These are phyloP conservation scores for Polyommatus icarus DNA, from an alignment of 2,888 invertebrate species.

Conservation along the genomic window DNA sequence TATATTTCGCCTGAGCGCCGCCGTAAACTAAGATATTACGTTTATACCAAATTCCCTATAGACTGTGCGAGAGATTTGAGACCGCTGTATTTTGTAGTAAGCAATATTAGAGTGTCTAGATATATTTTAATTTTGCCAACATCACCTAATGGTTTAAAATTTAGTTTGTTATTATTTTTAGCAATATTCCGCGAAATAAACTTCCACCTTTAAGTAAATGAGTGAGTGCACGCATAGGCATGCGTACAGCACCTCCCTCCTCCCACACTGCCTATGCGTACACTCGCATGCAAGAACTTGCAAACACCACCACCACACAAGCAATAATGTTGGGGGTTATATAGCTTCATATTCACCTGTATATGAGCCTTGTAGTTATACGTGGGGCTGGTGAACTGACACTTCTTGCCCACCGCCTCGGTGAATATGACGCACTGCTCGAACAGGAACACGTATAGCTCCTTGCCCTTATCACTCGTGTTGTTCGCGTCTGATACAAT, in stretches of 20 bases:
- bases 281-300: too few species aligned
- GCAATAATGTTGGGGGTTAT: too few species aligned
- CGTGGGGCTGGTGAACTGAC: slow-evolving; percentile 94
- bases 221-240: too few species aligned
- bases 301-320: too few species aligned
- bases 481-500: slow-evolving; percentile 84
- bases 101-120: background rate
- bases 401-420: slow-evolving; percentile 95
- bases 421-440: slow-evolving; percentile 99
- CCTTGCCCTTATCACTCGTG: slow-evolving; percentile 77
- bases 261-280: too few species aligned
- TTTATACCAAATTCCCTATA: background rate
- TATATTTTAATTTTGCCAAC: background rate
- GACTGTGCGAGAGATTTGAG: background rate
- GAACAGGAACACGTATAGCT: slow-evolving; percentile 97
- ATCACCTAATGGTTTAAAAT: too few species aligned
- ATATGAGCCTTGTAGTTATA: slow-evolving; percentile 98
- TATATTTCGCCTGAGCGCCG: background rate
- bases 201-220: too few species aligned
- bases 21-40: background rate
- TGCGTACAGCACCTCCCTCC: too few species aligned
- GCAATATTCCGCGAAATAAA: too few species aligned
- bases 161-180: too few species aligned
- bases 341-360: slow-evolving; percentile 84
- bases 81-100: background rate